Base-by-base conservation (phyloP, 2,113 vertebrate genomes). In the Lophochroa leadbeateri region DNA sequence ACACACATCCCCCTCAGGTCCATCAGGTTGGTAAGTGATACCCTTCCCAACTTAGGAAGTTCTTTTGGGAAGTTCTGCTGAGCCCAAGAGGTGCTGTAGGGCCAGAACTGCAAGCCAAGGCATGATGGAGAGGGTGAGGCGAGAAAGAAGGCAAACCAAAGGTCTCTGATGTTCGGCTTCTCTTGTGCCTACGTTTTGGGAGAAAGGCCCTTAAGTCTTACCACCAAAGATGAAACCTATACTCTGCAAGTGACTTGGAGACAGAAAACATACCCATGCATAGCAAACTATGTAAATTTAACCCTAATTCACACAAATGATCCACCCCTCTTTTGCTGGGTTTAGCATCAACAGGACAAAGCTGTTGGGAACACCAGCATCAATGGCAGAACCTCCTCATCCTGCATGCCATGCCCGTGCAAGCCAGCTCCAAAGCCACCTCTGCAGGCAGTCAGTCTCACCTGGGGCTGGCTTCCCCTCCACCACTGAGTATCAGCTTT, bases 381-480 rank as follows among this genome's bases (percentile, higher is more conserved):
- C 55, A 11, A 3, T 0, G 19, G 55, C 52, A 50, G 81, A 27
- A 24, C 14, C 20, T n/a, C 31, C 44, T 44, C 13, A 1, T 6
- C 5, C 39, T 4, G 49, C 41, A 31, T 2, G 6, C 23, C 5
- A 16, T 27, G 31, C 31, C 31, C 6, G 0, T 7, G 15, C 67
- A 29, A 49, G 35, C 50, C 61, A 39, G 13, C 2, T 23, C 10
- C 29, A 9, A 47, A 31, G 71, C 23, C 24, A 4, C 16, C 35
- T 17, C 82, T 11, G 14, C n/a, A 15, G 23, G 67, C 19, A 3
- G 67, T 31, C 6, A 27, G 14, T 28, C 68, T 8, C 33, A 28
- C 9, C 44, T 2, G 4, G 24, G 44, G 16, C n/a, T 13, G 19
- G 19, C 17, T 4, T 44, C 9, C 57, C 57, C 65, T 28, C 6